These are phyloP conservation scores for Mycalesis mineus DNA, from an alignment of 2,888 invertebrate species.

Conservation along the genomic window DNA sequence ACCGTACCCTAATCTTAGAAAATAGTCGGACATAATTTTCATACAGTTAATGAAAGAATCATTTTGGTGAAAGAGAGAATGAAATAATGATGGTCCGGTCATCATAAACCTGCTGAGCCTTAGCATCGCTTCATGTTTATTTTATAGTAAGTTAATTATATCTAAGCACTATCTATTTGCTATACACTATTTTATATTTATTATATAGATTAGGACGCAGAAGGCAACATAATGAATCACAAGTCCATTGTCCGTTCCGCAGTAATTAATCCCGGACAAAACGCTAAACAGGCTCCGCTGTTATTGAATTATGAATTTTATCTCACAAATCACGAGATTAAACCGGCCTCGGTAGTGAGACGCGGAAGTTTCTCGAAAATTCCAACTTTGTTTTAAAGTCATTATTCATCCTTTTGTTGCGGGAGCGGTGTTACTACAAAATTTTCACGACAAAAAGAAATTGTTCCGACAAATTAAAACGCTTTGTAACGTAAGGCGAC, in stretches of 20 bases:
- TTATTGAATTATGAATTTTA: conserved; percentile 24
- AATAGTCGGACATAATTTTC: no score
- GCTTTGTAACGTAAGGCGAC: conserved; percentile 52
- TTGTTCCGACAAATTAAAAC: conserved; percentile 67
- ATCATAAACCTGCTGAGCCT: no score
- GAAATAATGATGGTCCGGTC: no score
- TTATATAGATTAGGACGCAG: no score
- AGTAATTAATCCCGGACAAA: conserved; percentile 9
- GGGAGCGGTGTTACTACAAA: conserved; percentile 58
- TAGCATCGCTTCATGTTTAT: no score
- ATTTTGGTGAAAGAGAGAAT: no score
- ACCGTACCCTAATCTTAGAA: no score
- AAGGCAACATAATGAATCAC: conserved; percentile 7
- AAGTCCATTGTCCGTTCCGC: neutral
- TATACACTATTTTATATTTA: no score
- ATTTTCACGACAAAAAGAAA: conserved; percentile 70
- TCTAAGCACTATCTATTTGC: no score
- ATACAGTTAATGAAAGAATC: no score
- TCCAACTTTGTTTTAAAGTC: conserved; percentile 72
- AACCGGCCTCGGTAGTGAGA: conserved; percentile 40
- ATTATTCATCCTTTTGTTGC: conserved; percentile 76
- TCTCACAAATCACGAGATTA: conserved; percentile 29
- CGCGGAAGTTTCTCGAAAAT: conserved; percentile 60
- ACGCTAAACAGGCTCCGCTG: conserved; percentile 4
- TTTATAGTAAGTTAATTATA: no score